Evolutionary conservation across 2,113 vertebrate genomes (phyloP).

Genomic region (Acanthochromis polyacanthus): DNA sequence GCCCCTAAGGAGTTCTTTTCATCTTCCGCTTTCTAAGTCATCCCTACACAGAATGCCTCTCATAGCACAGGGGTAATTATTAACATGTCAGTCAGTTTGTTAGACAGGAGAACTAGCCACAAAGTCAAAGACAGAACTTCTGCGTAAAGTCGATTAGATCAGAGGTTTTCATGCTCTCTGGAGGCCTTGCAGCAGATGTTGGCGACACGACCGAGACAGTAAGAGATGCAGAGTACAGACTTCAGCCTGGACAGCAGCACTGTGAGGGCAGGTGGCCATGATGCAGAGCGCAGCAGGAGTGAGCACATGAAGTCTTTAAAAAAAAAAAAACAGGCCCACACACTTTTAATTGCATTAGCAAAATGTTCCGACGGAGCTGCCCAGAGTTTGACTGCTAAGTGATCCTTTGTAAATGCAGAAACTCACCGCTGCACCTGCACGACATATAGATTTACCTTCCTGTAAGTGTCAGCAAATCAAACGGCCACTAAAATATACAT

Average conservation of each 20-base stretch:
- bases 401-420: neutral
- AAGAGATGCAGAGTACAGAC: too few relatives aligned
- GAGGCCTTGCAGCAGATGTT: slow-evolving; percentile 35
- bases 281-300: neutral
- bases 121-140: slow-evolving; percentile 18
- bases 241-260: too few relatives aligned
- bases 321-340: neutral
- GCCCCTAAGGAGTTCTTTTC: neutral
- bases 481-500: neutral
- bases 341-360: slow-evolving; percentile 1
- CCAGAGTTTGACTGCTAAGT: neutral
- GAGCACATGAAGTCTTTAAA: neutral
- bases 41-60: neutral
- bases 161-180: slow-evolving; percentile 7
- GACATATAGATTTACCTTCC: slow-evolving; percentile 7
- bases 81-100: neutral
- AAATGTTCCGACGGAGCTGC: neutral
- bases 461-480: neutral
- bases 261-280: too few relatives aligned
- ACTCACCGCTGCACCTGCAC: neutral
- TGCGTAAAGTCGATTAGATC: slow-evolving; percentile 16
- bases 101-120: slow-evolving; percentile 31
- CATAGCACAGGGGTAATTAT: neutral
- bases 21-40: too few relatives aligned
- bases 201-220: slow-evolving; percentile 16